Conservation (phyloP, 2,797 vertebrate genomes). For the Cossypha caffra region DNA sequence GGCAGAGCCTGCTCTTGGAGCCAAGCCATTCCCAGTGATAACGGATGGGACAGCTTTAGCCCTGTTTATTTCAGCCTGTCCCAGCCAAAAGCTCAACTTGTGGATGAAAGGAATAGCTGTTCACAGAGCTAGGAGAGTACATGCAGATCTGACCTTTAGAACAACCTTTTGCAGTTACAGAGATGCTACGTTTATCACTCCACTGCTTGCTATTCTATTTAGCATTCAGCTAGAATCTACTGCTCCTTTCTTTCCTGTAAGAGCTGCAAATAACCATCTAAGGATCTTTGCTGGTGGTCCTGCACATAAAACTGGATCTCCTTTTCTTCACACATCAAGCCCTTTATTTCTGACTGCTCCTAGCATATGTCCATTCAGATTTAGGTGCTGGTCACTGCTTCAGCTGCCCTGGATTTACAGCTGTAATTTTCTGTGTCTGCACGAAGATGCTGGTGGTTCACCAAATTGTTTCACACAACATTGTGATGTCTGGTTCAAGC, state of each 20-base stretch:
- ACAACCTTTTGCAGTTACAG: background rate
- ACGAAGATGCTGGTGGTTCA: background rate
- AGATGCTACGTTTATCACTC: background rate
- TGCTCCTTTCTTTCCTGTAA: background rate
- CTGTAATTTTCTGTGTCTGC: background rate
- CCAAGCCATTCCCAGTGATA: background rate
- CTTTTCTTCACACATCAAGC: background rate
- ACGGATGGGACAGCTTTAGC: background rate
- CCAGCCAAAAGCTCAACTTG: background rate
- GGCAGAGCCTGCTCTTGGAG: slow-evolving; percentile 25
- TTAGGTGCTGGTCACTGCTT: background rate
- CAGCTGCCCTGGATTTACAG: background rate
- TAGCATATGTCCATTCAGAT: background rate
- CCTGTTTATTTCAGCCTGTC: background rate
- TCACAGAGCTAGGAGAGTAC: background rate
- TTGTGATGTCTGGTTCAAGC: background rate
- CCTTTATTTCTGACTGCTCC: background rate
- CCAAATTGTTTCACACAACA: background rate
- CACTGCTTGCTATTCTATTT: background rate
- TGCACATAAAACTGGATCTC: background rate
- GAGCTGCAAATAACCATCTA: background rate
- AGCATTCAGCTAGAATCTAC: background rate
- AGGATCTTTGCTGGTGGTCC: background rate
- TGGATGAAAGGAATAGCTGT: slow-evolving; percentile 1
- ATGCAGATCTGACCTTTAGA: slow-evolving; percentile 15